Base-by-base conservation (phyloP, 2,113 vertebrate species). In the Hemiprocne comata region DNA sequence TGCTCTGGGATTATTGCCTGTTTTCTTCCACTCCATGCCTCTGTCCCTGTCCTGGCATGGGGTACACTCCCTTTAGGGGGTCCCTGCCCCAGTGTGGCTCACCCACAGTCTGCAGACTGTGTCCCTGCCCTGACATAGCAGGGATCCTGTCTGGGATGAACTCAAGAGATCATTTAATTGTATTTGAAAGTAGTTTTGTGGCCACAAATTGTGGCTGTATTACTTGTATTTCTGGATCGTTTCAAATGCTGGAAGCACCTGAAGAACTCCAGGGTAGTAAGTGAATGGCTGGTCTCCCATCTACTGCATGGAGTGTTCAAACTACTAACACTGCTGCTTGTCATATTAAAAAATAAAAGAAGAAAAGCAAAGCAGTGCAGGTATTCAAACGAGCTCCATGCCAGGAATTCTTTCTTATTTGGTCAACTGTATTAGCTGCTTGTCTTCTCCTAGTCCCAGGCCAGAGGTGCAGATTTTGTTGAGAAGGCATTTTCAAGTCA, bases 401-500 rank as follows among this genome's bases (percentile, higher is more conserved):
- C 54, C 77, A 75, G 36, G 36, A 73, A 54, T 74, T 57, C 48
- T 57, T 38, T 86, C 50, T 44, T 71, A 33, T 54, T n/a, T 46
- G 38, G 54, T 17, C 48, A 78, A 81, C 9, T 20, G 60, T 9
- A 2, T 77, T 31, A 18, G 33, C 51, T 40, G 57, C 24, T 40
- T 40, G 4, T 13, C 40, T 60, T 75, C 57, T 76, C 58, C 48
- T 8, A 40, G 40, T 23, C 66, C 54, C 42, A 40, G 54, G 36
- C 26, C 83, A 71, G 61, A 57, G 48, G 34, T 20, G 33, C 2
- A 19, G 29, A 70, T 80, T 85, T 85, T 62, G 67, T 77, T 44
- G 79, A 83, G 75, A 48, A 65, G 67, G 51, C 16, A 40, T 89
- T 94, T 93, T 90, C 42, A 92, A 69, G 50, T 55, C 87, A 82